phyloP scores from a whole-genome alignment of 2,797 vertebrate species.

The Premnoplex brunnescens region DNA sequence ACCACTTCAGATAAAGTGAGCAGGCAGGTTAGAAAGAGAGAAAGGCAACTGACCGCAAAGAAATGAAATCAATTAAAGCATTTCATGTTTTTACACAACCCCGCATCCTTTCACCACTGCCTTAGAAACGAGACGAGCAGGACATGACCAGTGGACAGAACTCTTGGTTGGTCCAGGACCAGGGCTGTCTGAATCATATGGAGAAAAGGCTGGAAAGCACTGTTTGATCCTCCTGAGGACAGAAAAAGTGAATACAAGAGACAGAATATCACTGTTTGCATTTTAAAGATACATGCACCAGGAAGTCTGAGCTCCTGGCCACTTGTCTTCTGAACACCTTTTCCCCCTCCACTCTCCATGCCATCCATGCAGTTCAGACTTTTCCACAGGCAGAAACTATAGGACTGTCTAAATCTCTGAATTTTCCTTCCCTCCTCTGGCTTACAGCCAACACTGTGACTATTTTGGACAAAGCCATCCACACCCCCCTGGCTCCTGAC shows the following conservation, averaged over 20 bases:
- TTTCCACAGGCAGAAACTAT: not conserved
- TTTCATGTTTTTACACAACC: not conserved
- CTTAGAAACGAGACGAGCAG: not conserved
- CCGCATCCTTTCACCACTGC: not conserved
- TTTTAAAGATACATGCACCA: not conserved
- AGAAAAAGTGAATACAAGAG: not conserved
- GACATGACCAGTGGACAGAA: not conserved
- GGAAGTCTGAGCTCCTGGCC: not conserved
- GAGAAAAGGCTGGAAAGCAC: not conserved
- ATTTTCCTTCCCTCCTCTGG: constrained; percentile 13
- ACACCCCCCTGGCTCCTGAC: constrained; percentile 5
- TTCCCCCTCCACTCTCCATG: not conserved
- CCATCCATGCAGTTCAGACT: not conserved
- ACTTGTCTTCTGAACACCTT: not conserved
- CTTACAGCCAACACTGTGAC: constrained; percentile 13
- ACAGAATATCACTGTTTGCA: not conserved
- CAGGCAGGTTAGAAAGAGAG: not conserved
- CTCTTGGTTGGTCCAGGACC: not conserved
- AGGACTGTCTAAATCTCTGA: not conserved
- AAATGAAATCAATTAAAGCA: not conserved
- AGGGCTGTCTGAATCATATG: not conserved
- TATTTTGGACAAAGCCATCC: constrained; percentile 41
- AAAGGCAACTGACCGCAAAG: not conserved
- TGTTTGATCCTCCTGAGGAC: not conserved
- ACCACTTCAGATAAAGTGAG: not conserved